Base-by-base conservation (phyloP, 2,888 invertebrate genomes). In the Agrotis exclamationis region DNA sequence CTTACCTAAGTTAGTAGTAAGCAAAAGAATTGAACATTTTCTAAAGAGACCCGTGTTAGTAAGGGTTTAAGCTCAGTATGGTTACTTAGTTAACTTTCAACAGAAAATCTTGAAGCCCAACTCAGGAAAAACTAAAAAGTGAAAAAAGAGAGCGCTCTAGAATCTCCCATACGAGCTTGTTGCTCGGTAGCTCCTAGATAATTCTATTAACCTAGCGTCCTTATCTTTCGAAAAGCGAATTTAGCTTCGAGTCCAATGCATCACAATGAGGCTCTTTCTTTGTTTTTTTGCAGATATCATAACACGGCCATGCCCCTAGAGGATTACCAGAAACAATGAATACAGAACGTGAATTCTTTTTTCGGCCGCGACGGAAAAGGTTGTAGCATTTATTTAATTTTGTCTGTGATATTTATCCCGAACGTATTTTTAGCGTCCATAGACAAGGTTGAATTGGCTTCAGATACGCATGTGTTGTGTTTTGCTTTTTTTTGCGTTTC, bases 291-390 rank as follows among this genome's bases (percentile, higher is more conserved):
- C 65, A 80, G 80, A 82, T 87, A 87, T 86, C 85, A 89, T 89
- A 87, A 86, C 87, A 74, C 76, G 82, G 83, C 80, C 63, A 72
- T 79, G 63, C 87, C 81, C 76, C 86, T 22, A 76, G 80, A 81
- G 89, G 79, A 77, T 85, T 83, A 73, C 77, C 80, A 85, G 74
- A 80, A 83, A 88, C 90, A 89, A 89, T 90, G 89, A 89, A 90
- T 89, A 89, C 79, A 89, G 83, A 89, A 85, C 79, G 83, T 66
- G 76, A 84, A 79, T 70, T 80, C 66, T 79, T 73, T 80, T 86
- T 75, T 62, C n/a, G 64, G 70, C 28, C n/a, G 57, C 68, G 44
- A 51, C 53, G 24, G 56, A 58, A 65, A 58, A 68, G 64, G 28
- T 60, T 60, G 74, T 64, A 62, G 60, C 76, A 72, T 83, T 80